Evolutionary conservation across 2,888 invertebrate genomes (phyloP).

Genomic region (Polydrusus pterygomalis): DNA sequence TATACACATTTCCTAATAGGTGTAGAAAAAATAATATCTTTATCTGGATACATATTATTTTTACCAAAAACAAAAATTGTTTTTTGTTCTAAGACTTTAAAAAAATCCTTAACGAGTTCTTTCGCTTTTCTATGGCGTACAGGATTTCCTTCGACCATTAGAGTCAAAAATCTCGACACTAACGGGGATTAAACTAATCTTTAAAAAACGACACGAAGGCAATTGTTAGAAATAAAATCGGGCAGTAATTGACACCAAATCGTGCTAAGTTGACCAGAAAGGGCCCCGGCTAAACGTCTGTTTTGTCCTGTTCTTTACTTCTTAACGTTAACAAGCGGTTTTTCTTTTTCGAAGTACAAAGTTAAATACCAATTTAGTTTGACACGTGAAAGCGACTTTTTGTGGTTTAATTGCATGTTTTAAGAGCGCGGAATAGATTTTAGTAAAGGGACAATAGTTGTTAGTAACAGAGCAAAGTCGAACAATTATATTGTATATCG

Average conservation of each 20-base stretch:
- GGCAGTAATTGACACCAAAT: conserved; percentile 67
- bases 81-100: conserved; percentile 26
- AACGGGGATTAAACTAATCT: conserved; percentile 63
- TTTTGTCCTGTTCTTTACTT: conserved; percentile 44
- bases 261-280: conserved; percentile 66
- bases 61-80: not conserved
- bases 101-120: conserved; percentile 12
- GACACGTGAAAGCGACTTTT: conserved; percentile 34
- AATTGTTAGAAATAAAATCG: conserved; percentile 64
- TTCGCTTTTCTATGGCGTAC: conserved; percentile 1
- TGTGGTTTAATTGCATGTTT: conserved; percentile 29
- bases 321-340: conserved; percentile 49
- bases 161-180: conserved; percentile 49
- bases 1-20: too few species aligned
- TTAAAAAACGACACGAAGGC: conserved; percentile 65
- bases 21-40: not conserved
- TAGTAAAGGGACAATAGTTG: not conserved
- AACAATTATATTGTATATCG: too few species aligned
- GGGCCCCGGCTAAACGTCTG: conserved; percentile 41
- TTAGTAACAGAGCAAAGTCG: too few species aligned
- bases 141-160: conserved; percentile 45
- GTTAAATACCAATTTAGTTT: conserved; percentile 51
- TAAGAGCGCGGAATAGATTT: not conserved
- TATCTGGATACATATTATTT: not conserved
- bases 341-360: conserved; percentile 25